Evolutionary conservation across 2,888 invertebrate species (phyloP).

Genomic region (Leptothorax acervorum): DNA sequence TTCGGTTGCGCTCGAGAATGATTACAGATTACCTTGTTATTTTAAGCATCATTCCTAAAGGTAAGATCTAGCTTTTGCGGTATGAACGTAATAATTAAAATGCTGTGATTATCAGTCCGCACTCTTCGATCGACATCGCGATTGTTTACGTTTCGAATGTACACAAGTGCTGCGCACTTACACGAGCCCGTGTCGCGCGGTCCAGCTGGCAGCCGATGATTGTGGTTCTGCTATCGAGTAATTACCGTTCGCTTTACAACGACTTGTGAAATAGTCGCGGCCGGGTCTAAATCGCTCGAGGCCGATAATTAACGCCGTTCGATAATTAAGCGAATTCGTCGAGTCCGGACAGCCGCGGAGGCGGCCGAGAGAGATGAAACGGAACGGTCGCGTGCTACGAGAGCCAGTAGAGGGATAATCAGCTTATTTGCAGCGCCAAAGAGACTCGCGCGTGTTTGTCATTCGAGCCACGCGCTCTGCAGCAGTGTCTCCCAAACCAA

Average conservation of each 20-base stretch:
- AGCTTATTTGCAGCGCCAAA: slow-evolving; percentile 67
- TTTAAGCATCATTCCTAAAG: background rate
- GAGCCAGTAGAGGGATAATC: slow-evolving; percentile 67
- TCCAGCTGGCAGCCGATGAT: background rate
- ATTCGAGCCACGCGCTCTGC: slow-evolving; percentile 63
- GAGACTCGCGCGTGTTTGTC: slow-evolving; percentile 61
- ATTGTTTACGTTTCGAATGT: slow-evolving; percentile 50
- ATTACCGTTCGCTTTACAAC: slow-evolving; percentile 34
- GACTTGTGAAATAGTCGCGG: slow-evolving; percentile 40
- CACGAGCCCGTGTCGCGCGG: background rate
- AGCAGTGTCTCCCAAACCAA: slow-evolving; percentile 38
- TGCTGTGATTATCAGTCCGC: slow-evolving; percentile 13
- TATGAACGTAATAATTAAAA: slow-evolving; percentile 52
- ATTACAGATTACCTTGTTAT: slow-evolving; percentile 1
- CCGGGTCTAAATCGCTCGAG: slow-evolving; percentile 36
- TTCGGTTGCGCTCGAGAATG: background rate
- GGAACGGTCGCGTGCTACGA: slow-evolving; percentile 41
- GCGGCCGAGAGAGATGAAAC: slow-evolving; percentile 44
- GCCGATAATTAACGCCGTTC: slow-evolving; percentile 51
- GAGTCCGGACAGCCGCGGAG: background rate
- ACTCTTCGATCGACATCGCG: slow-evolving; percentile 32
- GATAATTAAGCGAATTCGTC: slow-evolving; percentile 51
- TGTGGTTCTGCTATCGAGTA: slow-evolving; percentile 36
- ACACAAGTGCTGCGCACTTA: background rate
- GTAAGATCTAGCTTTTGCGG: slow-evolving; percentile 5